These are phyloP conservation scores for Rhingia campestris DNA, from an alignment of 2,888 invertebrate genomes.

Conservation along the genomic window DNA sequence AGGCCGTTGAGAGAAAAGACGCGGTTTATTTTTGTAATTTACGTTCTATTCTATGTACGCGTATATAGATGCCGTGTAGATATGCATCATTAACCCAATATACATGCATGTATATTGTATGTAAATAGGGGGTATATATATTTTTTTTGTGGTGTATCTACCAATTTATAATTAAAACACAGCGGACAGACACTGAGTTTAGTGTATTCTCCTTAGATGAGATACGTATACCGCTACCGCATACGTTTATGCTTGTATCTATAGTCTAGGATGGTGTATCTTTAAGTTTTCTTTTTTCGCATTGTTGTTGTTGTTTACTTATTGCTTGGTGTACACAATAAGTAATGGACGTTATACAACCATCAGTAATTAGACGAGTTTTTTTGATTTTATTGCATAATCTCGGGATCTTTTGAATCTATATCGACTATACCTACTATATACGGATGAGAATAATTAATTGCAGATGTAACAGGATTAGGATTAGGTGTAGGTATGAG, in stretches of 20 bases:
- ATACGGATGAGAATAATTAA: too few species aligned
- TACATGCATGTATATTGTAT: not conserved
- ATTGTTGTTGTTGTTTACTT: constrained; percentile 16
- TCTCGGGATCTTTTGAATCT: not conserved
- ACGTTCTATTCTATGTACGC: constrained; percentile 58
- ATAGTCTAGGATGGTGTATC: constrained; percentile 13
- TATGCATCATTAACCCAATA: constrained; percentile 71
- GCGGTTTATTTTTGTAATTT: constrained; percentile 71
- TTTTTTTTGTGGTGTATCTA: constrained; percentile 50
- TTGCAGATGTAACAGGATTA: too few species aligned
- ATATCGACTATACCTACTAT: too few species aligned
- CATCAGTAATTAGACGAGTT: constrained; percentile 28
- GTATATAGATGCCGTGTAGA: constrained; percentile 45
- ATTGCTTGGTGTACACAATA: constrained; percentile 17
- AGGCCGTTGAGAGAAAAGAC: constrained; percentile 63
- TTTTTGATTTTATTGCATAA: constrained; percentile 56
- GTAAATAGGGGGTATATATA: constrained; percentile 15
- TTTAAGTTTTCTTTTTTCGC: constrained; percentile 40
- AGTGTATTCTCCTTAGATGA: constrained; percentile 31
- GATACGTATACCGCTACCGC: not conserved
- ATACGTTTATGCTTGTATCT: constrained; percentile 5
- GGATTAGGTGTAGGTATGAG: too few species aligned
- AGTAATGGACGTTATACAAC: constrained; percentile 43
- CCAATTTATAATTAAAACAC: constrained; percentile 66
- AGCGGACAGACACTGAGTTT: constrained; percentile 59